Percentiles rank a stretch among this genome's conserved stretches.
Evolutionary conservation across 1,140 invertebrate species (phyloP).

Genomic region (Drosophila azteca): DNA sequence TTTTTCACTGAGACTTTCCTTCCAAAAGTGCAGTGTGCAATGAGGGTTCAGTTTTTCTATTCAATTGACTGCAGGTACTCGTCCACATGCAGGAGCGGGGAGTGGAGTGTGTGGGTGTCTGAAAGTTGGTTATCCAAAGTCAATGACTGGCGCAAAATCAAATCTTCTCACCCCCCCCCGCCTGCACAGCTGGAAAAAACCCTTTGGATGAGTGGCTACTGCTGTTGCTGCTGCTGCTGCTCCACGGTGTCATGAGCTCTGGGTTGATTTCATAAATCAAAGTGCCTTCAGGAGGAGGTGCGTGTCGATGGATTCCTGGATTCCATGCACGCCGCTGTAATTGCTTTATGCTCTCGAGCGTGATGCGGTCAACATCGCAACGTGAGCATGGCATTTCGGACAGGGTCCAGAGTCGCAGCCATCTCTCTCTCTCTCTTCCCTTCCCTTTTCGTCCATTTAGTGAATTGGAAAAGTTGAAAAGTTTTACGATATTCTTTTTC

Average conservation of each 20-base stretch:
- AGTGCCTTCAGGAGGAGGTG: conserved; percentile 31
- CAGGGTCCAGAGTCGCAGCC: conserved; percentile 44
- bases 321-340: conserved; percentile 73
- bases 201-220: conserved; percentile 14
- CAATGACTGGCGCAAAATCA: conserved; percentile 53
- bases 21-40: conserved; percentile 17
- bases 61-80: conserved; percentile 55
- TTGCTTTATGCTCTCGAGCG: conserved; percentile 77
- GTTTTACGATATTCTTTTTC: conserved; percentile 69
- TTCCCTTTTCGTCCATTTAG: conserved; percentile 8
- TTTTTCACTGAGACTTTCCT: conserved; percentile 3
- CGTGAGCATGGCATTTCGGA: conserved; percentile 69
- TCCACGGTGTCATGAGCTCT: conserved; percentile 7
- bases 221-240: not conserved
- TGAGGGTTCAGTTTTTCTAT: conserved; percentile 13
- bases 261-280: conserved; percentile 73
- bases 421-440: not conserved
- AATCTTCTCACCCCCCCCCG: conserved; percentile 10
- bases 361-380: conserved; percentile 77
- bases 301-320: conserved; percentile 28
- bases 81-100: not conserved
- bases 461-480: conserved; percentile 66
- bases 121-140: conserved; percentile 44
- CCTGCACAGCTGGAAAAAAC: not conserved
- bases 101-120: too few relatives aligned